Evolutionary conservation across 1,140 invertebrate genomes (phyloP).

Genomic region (Episyrphus balteatus): DNA sequence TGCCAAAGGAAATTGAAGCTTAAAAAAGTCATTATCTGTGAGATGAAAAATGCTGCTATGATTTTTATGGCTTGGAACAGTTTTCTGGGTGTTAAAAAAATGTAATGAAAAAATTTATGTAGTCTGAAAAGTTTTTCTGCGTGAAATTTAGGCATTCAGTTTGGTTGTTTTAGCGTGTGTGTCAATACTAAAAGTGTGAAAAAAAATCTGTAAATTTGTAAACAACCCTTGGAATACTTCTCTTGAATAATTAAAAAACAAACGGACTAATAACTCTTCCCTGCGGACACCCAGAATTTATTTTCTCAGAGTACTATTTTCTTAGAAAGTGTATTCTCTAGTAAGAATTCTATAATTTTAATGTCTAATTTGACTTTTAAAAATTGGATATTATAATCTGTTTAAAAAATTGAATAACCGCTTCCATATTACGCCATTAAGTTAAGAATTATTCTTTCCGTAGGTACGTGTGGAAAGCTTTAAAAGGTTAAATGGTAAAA

Average conservation of each 20-base stretch:
- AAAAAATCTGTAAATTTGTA: background rate
- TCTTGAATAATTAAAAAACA: background rate
- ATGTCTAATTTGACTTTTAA: too few species aligned
- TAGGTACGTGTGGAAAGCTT: too few species aligned
- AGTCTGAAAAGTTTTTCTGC: constrained; percentile 1
- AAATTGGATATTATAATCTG: too few species aligned
- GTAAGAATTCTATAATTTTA: background rate
- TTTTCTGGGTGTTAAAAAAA: constrained; percentile 1
- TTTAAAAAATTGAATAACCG: too few species aligned
- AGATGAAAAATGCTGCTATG: background rate
- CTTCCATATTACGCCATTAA: too few species aligned
- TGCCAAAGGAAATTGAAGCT: background rate
- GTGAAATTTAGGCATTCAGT: background rate
- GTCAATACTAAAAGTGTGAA: background rate
- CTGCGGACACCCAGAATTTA: background rate
- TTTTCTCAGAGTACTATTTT: background rate
- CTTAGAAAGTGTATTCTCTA: background rate
- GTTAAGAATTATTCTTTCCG: too few species aligned
- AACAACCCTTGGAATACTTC: background rate
- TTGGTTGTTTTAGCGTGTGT: background rate
- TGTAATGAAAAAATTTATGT: background rate
- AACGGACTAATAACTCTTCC: background rate
- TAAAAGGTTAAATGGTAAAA: too few species aligned
- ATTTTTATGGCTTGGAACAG: background rate
- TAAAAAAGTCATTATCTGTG: background rate